phyloP scores from a whole-genome alignment of 1,140 invertebrate species.

The Procambarus virginalis region DNA sequence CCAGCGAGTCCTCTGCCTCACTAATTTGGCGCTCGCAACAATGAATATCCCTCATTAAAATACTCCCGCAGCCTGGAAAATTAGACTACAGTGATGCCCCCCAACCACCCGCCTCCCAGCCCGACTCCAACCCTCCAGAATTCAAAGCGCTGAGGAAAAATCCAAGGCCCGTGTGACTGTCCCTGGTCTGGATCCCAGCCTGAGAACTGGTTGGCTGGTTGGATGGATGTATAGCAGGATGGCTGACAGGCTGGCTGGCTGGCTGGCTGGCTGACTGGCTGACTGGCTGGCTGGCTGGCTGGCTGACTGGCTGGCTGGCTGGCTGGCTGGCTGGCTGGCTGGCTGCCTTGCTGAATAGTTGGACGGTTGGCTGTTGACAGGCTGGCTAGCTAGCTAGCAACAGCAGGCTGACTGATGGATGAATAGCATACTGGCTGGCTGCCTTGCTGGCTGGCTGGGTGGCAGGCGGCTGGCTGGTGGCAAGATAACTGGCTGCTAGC shows the following conservation, averaged over 20 bases:
- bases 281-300: neutral
- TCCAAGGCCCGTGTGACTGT: neutral
- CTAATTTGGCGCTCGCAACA: neutral
- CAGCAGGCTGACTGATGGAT: neutral
- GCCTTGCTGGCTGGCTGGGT: no score
- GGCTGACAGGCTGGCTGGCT: neutral
- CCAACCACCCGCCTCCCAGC: neutral
- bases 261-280: neutral
- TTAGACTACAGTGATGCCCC: neutral
- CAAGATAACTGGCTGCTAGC: no score
- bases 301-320: neutral
- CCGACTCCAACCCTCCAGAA: neutral
- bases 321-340: neutral
- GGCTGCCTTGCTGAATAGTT: no score
- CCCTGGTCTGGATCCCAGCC: neutral
- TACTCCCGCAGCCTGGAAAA: conserved; percentile 6
- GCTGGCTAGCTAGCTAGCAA: neutral
- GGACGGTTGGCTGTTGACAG: neutral
- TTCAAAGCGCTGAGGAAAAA: neutral
- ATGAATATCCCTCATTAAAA: conserved; percentile 14
- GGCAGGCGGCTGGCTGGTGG: no score
- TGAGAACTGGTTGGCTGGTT: neutral
- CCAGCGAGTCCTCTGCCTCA: neutral
- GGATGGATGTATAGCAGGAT: neutral
- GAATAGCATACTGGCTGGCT: no score